Conservation (phyloP, 2,888 invertebrate species). For the Macrophya annulata region DNA sequence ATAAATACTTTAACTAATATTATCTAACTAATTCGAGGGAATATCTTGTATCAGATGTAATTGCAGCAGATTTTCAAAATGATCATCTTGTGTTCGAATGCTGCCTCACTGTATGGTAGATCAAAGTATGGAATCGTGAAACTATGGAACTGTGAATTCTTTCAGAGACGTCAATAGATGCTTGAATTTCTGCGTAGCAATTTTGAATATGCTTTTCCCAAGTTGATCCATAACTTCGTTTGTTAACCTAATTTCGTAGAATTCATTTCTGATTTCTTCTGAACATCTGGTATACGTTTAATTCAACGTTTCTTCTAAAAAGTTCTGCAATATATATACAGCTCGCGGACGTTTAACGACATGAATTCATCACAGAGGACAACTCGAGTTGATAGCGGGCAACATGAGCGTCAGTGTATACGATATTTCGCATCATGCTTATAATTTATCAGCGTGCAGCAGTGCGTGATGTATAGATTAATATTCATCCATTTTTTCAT, state of each 20-base stretch:
- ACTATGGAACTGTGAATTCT: neutral
- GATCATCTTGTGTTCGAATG: neutral
- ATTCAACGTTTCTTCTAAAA: neutral
- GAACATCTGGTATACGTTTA: neutral
- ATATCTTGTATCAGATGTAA: neutral
- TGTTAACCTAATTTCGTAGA: neutral
- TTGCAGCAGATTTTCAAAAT: neutral
- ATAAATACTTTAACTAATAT: neutral
- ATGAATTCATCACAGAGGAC: conserved; percentile 49
- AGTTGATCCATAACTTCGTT: neutral
- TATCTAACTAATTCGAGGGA: neutral
- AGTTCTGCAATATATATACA: neutral
- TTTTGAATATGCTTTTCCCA: neutral
- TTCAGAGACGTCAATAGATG: neutral
- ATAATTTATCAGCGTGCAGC: conserved; percentile 52
- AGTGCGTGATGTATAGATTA: conserved; percentile 45
- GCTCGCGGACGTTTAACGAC: conserved; percentile 37
- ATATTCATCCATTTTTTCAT: conserved; percentile 8
- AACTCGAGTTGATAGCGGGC: conserved; percentile 46
- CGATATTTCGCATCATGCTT: conserved; percentile 42
- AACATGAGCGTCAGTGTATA: neutral
- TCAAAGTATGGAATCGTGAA: too few species aligned
- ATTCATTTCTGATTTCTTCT: neutral
- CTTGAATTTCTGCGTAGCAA: neutral
- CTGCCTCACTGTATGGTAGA: neutral